Evolutionary conservation across 2,113 vertebrate species (phyloP).

Genomic region (chimpanzee (Pan troglodytes)): NHGRI_mPanTro3-v2.1_pri NC_072407.2:114301001-114301500

Average conservation of each 20-base stretch:
- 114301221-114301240: neutral
- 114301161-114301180: neutral
- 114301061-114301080: neutral
- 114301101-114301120: neutral
- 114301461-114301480: no score
- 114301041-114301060: neutral
- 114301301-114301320: neutral
- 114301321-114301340: neutral
- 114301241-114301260: neutral
- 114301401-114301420: neutral
- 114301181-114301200: neutral
- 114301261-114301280: neutral
- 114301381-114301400: neutral
- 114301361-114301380: neutral
- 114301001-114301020: conserved; percentile 29
- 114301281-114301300: neutral
- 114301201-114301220: neutral
- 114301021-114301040: neutral
- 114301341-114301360: neutral
- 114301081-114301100: neutral
- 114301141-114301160: neutral
- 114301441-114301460: no score
- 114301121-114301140: conserved; percentile 5
- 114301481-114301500: no score
- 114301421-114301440: neutral